Evolutionary conservation across 2,797 vertebrate species (phyloP).

Genomic region (Columba guinea): DNA sequence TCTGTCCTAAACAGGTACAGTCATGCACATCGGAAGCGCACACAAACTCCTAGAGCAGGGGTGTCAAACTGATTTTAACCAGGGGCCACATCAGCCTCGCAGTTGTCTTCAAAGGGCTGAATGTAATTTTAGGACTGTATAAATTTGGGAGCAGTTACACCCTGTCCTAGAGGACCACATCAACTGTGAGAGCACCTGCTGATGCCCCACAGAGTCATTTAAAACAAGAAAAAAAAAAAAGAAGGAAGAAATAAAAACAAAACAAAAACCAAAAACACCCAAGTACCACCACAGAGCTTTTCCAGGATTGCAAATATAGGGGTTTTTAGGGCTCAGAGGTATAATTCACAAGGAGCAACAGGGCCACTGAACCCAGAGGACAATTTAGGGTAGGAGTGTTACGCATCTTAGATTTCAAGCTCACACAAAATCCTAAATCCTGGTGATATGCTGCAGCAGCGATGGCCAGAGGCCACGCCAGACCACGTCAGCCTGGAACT

Average conservation of each 20-base stretch:
- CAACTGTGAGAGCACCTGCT: neutral
- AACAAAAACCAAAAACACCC: neutral
- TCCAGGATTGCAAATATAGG: neutral
- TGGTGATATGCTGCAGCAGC: neutral
- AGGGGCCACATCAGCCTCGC: no score
- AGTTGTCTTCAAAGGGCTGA: no score
- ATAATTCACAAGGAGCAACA: neutral
- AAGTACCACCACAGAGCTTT: neutral
- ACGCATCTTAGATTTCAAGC: neutral
- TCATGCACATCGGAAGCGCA: neutral
- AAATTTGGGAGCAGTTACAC: no score
- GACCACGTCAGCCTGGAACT: neutral
- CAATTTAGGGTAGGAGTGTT: neutral
- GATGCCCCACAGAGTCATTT: neutral
- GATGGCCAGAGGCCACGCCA: neutral
- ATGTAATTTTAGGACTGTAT: no score
- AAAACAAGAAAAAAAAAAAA: neutral
- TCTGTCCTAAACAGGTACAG: neutral
- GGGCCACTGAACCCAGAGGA: neutral
- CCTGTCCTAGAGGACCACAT: neutral
- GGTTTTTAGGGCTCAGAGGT: neutral
- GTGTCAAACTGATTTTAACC: no score
- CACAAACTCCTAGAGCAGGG: neutral
- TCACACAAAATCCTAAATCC: neutral
- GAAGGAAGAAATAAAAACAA: neutral